Base-by-base conservation (phyloP, 2,797 vertebrate species). In the Carduelis carduelis region DNA sequence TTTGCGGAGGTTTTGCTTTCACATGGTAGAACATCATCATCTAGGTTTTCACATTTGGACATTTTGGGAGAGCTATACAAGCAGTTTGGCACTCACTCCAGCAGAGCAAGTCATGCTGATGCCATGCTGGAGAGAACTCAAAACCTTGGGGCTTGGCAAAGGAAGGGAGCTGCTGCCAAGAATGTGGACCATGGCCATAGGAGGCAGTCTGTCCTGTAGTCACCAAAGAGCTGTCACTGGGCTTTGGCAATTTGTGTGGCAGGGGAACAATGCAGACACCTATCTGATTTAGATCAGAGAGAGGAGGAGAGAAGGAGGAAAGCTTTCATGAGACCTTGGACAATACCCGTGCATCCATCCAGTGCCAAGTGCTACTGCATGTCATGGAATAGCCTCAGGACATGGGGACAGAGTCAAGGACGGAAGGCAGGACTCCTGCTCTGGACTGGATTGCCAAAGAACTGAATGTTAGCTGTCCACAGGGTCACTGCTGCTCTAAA, bases 21-120 rank as follows among this genome's bases (percentile, higher is more conserved):
- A 32, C 26, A 14, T 0, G n/a, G 34, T 8, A 63, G 13, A 41
- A 46, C 30, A 39, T 7, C 1, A 0, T 35, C 26, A 53, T 39
- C 59, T 34, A 46, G 52, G 17, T 59, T 77, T 94, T 66, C 26
- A 23, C 13, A 17, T 35, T n/a, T 44, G 41, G 37, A 63, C 12
- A 11, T 68, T 80, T 63, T 71, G 53, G 56, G 69, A 77, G 89
- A 88, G 65, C n/a, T 64, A 4, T 64, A 37, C 34, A 20, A 68
- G 43, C 37, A 49, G n/a, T 64, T 74, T 77, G 75, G 69, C 24
- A 26, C n/a, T 41, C 59, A 72, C 6, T 9, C 17, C 14, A 35
- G 56, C 8, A 76, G 14, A 92, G 35, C 43, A 87, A 79, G 35
- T 55, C 52, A 72, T 1, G 1, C 23, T 66, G 34, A 43, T 63